Conservation (phyloP, 2,888 invertebrate species). For the Pherbina coryleti region DNA sequence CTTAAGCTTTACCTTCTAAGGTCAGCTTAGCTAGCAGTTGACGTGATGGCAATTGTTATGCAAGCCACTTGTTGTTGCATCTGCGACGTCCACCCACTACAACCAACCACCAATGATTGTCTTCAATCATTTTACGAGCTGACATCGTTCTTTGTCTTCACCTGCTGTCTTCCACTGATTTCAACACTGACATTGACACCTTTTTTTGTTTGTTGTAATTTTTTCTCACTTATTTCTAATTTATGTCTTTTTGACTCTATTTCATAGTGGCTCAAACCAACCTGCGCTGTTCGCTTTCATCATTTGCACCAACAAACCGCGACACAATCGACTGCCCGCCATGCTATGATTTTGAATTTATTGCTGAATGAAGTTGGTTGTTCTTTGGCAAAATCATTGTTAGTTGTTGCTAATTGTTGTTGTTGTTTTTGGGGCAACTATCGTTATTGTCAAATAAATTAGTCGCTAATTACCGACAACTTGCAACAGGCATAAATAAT, state of each 20-base stretch:
- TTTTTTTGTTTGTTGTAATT: background rate
- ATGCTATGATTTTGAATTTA: no score
- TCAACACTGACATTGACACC: constrained; percentile 17
- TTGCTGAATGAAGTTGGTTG: no score
- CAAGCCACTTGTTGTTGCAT: constrained; percentile 11
- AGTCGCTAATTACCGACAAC: no score
- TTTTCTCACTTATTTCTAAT: background rate
- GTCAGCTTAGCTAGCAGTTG: background rate
- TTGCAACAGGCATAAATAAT: no score
- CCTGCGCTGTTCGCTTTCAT: constrained; percentile 1
- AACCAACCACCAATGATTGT: background rate
- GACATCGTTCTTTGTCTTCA: background rate
- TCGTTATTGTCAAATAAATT: no score
- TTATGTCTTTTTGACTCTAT: background rate
- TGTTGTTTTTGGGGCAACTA: no score
- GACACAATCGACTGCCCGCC: no score
- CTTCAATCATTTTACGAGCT: background rate
- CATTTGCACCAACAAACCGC: background rate
- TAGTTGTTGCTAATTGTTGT: no score
- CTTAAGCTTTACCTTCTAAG: background rate
- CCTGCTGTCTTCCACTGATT: background rate
- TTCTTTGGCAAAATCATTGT: no score
- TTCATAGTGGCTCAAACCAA: background rate
- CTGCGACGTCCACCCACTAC: constrained; percentile 2
- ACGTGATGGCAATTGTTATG: background rate